Conservation (phyloP, 1,140 invertebrate genomes). For the Tigriopus japonicus region DNA sequence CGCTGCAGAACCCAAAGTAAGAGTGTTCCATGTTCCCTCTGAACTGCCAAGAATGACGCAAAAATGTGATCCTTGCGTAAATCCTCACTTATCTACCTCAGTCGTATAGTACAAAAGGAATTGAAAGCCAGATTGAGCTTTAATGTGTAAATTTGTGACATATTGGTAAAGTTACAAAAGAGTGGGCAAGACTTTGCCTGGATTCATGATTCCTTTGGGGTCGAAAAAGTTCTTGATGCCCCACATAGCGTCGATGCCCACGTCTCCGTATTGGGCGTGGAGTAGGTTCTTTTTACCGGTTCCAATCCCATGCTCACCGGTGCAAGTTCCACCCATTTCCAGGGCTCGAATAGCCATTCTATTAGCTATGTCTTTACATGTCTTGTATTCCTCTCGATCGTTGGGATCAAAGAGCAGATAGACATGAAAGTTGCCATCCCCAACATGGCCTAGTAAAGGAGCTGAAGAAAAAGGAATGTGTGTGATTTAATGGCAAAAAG, state of each 20-base stretch:
- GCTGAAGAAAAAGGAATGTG: constrained; percentile 22
- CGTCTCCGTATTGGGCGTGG: constrained; percentile 28
- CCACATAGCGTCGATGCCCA: constrained; percentile 29
- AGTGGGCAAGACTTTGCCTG: constrained; percentile 30
- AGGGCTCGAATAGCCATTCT: constrained; percentile 27
- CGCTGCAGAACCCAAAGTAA: too few relatives aligned
- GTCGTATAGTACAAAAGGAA: too few relatives aligned
- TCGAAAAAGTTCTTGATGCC: constrained; percentile 31
- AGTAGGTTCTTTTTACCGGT: constrained; percentile 32
- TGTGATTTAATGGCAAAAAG: neutral
- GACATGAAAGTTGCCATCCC: constrained; percentile 39
- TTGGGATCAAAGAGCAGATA: constrained; percentile 29
- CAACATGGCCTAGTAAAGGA: constrained; percentile 36
- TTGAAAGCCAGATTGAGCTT: too few relatives aligned
- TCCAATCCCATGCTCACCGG: constrained; percentile 39
- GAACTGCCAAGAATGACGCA: too few relatives aligned
- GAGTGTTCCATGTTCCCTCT: too few relatives aligned
- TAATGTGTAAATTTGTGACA: too few relatives aligned
- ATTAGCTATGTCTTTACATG: constrained; percentile 24
- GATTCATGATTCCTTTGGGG: constrained; percentile 35
- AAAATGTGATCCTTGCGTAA: too few relatives aligned
- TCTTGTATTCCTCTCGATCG: constrained; percentile 25
- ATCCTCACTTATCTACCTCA: too few relatives aligned
- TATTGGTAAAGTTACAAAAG: too few relatives aligned
- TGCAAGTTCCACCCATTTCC: constrained; percentile 30